Evolutionary conservation across 1,140 invertebrate species (phyloP), one percentile per base, ranked within the genome.

Genomic region (Chionoecetes opilio): DNA sequence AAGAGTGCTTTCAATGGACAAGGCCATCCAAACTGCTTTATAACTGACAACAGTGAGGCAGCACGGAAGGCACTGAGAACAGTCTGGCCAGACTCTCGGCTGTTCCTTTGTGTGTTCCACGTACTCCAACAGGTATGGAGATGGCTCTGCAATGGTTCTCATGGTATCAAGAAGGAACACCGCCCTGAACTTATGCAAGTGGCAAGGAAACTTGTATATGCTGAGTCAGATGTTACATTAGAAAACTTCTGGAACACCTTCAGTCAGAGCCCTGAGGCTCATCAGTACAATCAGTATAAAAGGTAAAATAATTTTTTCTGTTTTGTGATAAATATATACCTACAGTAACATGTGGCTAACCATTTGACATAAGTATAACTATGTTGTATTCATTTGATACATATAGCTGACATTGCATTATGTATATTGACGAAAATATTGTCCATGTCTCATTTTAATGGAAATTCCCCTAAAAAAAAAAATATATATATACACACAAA

Each of bases 131-230:
- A 90, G n/a, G 88, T 90, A n/a, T 90, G 88, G 88, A 34, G 38
- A 90, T 90, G 88, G 34, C 88, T 90, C 11, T 90, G 88, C 26
- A 11, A 90, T 90, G 29, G 32, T 11, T 38, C 3, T 21, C 26
- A 90, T 90, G 88, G 32, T 3, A n/a, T 90, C 38, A 41, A 90
- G 38, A 90, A 90, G 35, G 88, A 90, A 29, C 32, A 90, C n/a
- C 88, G 38, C 41, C 88, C 34, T 2, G 26, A 0, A 21, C 88
- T 90, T 14, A 90, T 90, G 35, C 2, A 34, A 26, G 32, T 46
- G 26, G 88, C 38, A 37, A 34, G 41, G 17, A 34, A 90, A 2
- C 41, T 90, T 21, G 9, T 90, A 14, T 90, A 53, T 29, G 2
- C 88, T 17, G 38, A 90, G 21, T 38, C 88, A 38, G 14, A 34